Base-by-base conservation (phyloP, 2,797 vertebrate genomes). In the Menidia menidia region DNA sequence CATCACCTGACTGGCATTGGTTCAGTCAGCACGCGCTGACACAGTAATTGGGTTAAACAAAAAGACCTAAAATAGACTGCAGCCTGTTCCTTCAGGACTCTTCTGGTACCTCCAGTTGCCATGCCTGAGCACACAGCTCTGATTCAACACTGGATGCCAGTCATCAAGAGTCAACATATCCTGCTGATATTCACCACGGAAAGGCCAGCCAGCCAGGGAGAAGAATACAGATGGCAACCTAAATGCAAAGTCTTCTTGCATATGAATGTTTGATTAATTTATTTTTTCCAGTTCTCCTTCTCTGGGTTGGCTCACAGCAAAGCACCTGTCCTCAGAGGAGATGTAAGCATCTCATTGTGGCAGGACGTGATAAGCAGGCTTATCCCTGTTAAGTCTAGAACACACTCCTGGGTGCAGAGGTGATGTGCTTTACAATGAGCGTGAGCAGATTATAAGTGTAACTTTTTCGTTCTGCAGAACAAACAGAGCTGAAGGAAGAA, bases 1-100 rank as follows among this genome's bases (percentile, higher is more conserved):
- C 60, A 63, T 79, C 74, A 84, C 84, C 80, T 81, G 81, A 77
- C 75, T 65, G 73, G 42, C 67, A 70, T 50, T 42, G 72, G 64
- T 74, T 71, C 85, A 82, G 69, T 71, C 78, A 15, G 69, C 33
- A 65, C 61, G 35, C 57, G 16, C 62, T 53, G 62, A 72, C 75
- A 47, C 54, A 54, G 77, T 88, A 92, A 91, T 84, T 89, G 87
- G 92, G 87, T 92, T 88, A 91, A 90, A 92, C 78, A 86, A 81
- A 87, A 87, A 85, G 67, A 72, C 80, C 73, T 41, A 78, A 90
- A 93, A 91, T 89, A 89, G 85, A 76, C 75, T 35, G 60, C 83
- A 79, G 77, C 68, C 70, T 50, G 43, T 65, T 80, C 75, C 80
- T 80, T 47, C 56, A 77, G 77, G 65, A 73, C 51, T 50, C 62